Base-by-base conservation (phyloP, 2,888 invertebrate genomes). In the Nymphalis urticae region DNA sequence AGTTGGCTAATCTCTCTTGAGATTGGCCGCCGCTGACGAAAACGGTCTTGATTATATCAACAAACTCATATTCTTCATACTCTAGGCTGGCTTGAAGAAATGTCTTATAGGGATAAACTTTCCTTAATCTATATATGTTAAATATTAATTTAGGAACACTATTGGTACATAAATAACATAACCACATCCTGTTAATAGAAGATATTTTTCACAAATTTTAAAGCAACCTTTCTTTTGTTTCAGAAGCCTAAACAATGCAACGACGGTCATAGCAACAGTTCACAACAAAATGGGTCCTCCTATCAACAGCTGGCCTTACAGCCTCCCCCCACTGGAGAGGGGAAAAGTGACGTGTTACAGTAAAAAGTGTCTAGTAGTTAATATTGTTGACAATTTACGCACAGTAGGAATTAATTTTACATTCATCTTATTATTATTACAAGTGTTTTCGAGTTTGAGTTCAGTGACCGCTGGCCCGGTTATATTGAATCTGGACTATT, bases 401-500 rank as follows among this genome's bases (percentile, higher is more conserved):
- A 81, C 82, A 71, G 59, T 87, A 64, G 82, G 85, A 76, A 76
- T 88, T 65, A 88, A 90, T 75, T 86, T 88, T 68, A 86, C 89
- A 10, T 81, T 88, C 66, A 80, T 79, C 0, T 69, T 89, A 53
- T 76, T 91, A 63, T 73, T 89, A 53, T 74, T 89, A 61, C 89
- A 90, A 80, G 79, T 88, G 73, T 70, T 89, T 62, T 76, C 88
- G 64, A 84, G 79, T 79, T 77, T 85, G 61, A 84, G 81, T 70
- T 80, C 77, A 27, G 92, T 86, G 17, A 77, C 76, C 27, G 92
- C 89, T 1, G 89, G 90, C 0, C 92, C 92, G 2, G 90, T 92
- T 50, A 75, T 90, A 72, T 75, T 92, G 17, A 90, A 85, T 75
- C 76, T 91, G 88, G 88, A 90, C 78, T 90, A 92, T 81, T 82